phyloP scores from a whole-genome alignment of 2,888 invertebrate species.

The Drosophila prostipennis region DNA sequence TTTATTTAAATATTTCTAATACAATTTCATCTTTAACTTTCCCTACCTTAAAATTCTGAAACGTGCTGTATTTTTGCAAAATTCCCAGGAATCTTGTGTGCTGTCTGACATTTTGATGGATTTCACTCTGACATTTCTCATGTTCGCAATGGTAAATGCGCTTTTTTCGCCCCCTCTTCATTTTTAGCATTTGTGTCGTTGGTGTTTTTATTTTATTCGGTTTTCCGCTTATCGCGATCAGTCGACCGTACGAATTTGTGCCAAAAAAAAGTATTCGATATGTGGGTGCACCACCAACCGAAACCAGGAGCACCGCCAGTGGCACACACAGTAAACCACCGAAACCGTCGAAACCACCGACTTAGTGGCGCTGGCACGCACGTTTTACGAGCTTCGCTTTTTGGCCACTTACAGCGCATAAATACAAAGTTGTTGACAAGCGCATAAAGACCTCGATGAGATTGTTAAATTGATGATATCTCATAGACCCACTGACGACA shows the following conservation, averaged over 20 bases:
- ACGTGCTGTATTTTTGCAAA: constrained; percentile 20
- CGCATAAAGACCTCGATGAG: constrained; percentile 71
- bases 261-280: constrained; percentile 63
- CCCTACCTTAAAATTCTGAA: constrained; percentile 4
- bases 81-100: constrained; percentile 50
- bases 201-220: constrained; percentile 53
- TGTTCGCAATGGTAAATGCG: constrained; percentile 25
- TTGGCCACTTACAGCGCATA: constrained; percentile 41
- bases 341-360: constrained; percentile 29
- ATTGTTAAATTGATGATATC: constrained; percentile 59
- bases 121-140: constrained; percentile 34
- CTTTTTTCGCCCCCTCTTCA: constrained; percentile 5
- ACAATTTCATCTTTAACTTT: background rate
- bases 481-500: constrained; percentile 37
- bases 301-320: constrained; percentile 12
- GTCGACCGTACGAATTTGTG: constrained; percentile 65
- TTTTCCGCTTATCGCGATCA: constrained; percentile 67
- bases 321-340: constrained; percentile 1
- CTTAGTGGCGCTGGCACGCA: constrained; percentile 52
- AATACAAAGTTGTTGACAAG: constrained; percentile 61
- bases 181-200: constrained; percentile 52
- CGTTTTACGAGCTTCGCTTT: constrained; percentile 47
- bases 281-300: constrained; percentile 66
- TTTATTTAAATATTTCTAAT: background rate
- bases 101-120: constrained; percentile 52